These are phyloP conservation scores for Lagodon rhomboides DNA, from an alignment of 2,797 vertebrate species.

Conservation along the genomic window DNA sequence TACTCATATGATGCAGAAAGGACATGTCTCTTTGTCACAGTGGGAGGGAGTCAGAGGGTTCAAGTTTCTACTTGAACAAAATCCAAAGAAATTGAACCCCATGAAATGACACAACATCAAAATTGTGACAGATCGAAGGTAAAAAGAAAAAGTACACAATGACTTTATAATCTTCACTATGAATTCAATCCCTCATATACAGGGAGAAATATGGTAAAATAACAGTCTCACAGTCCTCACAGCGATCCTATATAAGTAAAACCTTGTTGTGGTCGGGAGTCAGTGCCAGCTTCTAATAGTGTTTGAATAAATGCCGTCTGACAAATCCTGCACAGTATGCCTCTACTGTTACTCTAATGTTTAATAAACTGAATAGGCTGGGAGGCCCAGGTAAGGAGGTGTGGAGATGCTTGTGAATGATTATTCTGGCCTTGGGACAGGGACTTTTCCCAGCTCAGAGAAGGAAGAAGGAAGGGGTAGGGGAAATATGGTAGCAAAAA, in stretches of 20 bases:
- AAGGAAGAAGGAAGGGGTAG: background rate
- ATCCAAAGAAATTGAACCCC: background rate
- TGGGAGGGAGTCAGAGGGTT: background rate
- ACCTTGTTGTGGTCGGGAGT: too few relatives aligned
- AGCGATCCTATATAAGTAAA: too few relatives aligned
- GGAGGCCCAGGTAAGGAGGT: slow-evolving; percentile 28
- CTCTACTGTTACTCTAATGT: too few relatives aligned
- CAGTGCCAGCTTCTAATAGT: too few relatives aligned
- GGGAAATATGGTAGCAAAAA: background rate
- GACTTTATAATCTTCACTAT: background rate
- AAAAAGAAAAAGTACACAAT: background rate
- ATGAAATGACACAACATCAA: background rate
- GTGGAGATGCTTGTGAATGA: background rate
- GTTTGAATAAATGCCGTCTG: too few relatives aligned
- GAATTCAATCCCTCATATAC: background rate
- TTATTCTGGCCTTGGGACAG: slow-evolving; percentile 4
- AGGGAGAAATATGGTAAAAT: background rate
- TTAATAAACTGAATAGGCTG: background rate
- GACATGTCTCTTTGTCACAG: background rate
- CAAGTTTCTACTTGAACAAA: background rate
- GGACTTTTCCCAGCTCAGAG: slow-evolving; percentile 7
- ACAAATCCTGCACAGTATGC: too few relatives aligned
- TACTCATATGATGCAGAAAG: background rate
- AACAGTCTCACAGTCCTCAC: background rate
- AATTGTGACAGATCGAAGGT: background rate